Conservation (phyloP, 1,140 invertebrate species). For the Philotrypesis tridentata region DNA sequence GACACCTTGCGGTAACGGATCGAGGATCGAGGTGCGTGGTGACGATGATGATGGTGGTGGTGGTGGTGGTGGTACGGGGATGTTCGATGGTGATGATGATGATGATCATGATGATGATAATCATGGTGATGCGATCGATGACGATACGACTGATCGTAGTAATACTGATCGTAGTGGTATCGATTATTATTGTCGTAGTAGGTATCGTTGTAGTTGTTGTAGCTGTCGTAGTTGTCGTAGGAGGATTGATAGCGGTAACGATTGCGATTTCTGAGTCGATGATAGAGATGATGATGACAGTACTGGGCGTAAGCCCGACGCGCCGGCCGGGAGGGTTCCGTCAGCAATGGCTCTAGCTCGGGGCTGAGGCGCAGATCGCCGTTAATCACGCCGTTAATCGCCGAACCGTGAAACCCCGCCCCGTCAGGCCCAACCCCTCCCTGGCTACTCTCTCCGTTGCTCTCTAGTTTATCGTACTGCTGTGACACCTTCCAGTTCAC, state of each 20-base stretch:
- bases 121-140: conserved; percentile 52
- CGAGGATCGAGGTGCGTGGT: conserved; percentile 71
- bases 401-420: conserved; percentile 55
- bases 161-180: not conserved
- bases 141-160: not conserved
- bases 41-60: conserved; percentile 67
- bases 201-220: not conserved
- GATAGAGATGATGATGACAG: conserved; percentile 28
- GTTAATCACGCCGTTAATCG: conserved; percentile 25
- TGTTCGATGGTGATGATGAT: conserved; percentile 65
- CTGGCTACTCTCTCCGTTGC: conserved; percentile 73
- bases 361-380: conserved; percentile 67
- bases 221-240: conserved; percentile 2
- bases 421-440: conserved; percentile 67
- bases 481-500: conserved; percentile 79
- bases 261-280: conserved; percentile 13
- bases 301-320: conserved; percentile 19
- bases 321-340: conserved; percentile 38
- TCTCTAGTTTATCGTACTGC: conserved; percentile 73
- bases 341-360: conserved; percentile 72
- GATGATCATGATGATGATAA: conserved; percentile 57
- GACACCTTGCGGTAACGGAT: conserved; percentile 72
- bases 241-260: not conserved
- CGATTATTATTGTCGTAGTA: conserved; percentile 2
- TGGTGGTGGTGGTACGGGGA: conserved; percentile 68